phyloP scores from a whole-genome alignment of 1,140 invertebrate genomes.

The Hypothenemus hampei region DNA sequence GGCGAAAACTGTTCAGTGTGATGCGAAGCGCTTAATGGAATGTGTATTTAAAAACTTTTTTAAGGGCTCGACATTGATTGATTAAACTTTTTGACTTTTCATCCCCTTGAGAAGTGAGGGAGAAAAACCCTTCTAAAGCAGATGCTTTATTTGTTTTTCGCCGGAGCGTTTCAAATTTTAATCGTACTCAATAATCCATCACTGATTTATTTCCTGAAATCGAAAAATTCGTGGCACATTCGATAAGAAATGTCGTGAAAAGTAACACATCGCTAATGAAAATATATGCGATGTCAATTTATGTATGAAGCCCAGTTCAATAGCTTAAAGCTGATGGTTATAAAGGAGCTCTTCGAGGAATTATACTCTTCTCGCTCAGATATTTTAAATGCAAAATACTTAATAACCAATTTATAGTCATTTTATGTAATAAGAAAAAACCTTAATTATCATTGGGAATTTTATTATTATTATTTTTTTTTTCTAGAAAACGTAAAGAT shows the following conservation, averaged over 20 bases:
- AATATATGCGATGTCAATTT: constrained; percentile 8
- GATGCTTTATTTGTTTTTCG: constrained; percentile 7
- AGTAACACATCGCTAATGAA: constrained; percentile 1
- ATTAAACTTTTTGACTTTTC: constrained; percentile 9
- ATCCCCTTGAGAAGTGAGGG: constrained; percentile 7
- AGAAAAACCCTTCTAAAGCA: constrained; percentile 6
- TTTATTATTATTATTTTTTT: no score
- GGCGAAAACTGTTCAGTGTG: constrained; percentile 11
- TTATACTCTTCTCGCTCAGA: constrained; percentile 15
- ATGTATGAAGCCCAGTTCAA: constrained; percentile 8
- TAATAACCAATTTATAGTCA: constrained; percentile 17
- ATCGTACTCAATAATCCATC: background rate
- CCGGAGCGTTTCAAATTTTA: background rate
- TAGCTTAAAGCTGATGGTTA: constrained; percentile 9
- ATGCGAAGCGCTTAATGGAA: constrained; percentile 14
- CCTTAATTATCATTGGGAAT: no score
- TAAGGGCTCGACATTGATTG: constrained; percentile 17
- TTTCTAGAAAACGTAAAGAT: constrained; percentile 51
- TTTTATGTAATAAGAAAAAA: constrained; percentile 15
- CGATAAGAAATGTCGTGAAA: background rate
- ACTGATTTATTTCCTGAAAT: background rate
- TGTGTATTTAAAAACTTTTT: constrained; percentile 15
- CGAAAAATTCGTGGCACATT: background rate
- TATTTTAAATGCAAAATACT: constrained; percentile 21
- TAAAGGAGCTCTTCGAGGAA: constrained; percentile 12